A percentile compares a stretch with the other conserved stretches of the same genome.
Evolutionary conservation across 2,888 invertebrate species (phyloP).

Genomic region (Yponomeuta malinellus): DNA sequence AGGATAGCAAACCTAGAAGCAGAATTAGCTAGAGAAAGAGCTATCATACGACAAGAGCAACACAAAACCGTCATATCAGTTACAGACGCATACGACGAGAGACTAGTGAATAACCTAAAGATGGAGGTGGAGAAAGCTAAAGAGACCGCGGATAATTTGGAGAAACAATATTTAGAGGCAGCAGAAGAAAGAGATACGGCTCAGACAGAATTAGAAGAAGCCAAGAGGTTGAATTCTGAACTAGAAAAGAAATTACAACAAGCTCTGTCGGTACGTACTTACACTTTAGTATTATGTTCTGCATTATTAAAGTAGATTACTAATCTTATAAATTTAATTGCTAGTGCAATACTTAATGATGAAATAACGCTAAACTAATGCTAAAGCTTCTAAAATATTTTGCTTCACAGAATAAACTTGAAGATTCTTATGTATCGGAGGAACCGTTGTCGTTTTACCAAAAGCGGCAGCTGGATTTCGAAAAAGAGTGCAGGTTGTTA

Average conservation of each 20-base stretch:
- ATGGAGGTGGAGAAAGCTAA: constrained; percentile 85
- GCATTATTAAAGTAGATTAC: not conserved
- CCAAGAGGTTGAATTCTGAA: constrained; percentile 84
- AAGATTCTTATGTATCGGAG: constrained; percentile 46
- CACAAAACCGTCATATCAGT: constrained; percentile 72
- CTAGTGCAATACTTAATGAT: not conserved
- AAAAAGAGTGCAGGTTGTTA: constrained; percentile 66
- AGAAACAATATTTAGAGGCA: constrained; percentile 84
- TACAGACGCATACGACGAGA: constrained; percentile 77
- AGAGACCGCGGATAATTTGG: constrained; percentile 86
- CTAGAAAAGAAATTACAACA: constrained; percentile 86
- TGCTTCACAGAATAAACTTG: constrained; percentile 46
- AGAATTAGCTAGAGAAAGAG: constrained; percentile 84
- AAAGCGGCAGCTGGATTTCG: constrained; percentile 64
- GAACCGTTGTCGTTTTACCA: constrained; percentile 67
- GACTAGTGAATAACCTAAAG: constrained; percentile 81
- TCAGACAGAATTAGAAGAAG: constrained; percentile 85
- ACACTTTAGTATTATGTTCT: not conserved
- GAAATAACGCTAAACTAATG: constrained; percentile 7
- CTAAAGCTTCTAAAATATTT: constrained; percentile 38
- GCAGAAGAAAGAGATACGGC: constrained; percentile 86
- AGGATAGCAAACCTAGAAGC: constrained; percentile 88
- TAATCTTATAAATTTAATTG: not conserved
- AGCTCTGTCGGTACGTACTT: constrained; percentile 71
- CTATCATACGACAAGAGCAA: constrained; percentile 69